Conservation (phyloP, 2,797 vertebrate species). For the Pampus argenteus region DNA sequence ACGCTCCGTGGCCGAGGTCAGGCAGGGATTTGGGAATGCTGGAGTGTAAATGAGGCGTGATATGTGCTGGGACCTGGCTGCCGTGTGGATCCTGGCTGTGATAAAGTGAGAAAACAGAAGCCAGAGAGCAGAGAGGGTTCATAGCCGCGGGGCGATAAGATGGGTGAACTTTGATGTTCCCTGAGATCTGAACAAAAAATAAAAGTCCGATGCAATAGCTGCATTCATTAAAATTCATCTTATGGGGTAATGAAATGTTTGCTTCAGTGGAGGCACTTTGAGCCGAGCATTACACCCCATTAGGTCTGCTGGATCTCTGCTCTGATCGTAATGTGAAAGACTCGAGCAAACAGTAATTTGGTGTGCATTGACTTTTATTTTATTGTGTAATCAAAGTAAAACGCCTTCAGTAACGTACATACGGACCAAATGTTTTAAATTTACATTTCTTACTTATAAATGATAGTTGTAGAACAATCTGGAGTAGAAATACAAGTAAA, state of each 20-base stretch:
- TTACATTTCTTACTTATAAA: too few relatives aligned
- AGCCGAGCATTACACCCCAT: slow-evolving; percentile 26
- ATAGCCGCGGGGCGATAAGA: not conserved
- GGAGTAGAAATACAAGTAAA: too few relatives aligned
- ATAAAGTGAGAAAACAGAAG: slow-evolving; percentile 18
- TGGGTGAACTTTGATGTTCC: not conserved
- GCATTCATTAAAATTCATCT: slow-evolving; percentile 22
- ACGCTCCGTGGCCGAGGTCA: not conserved
- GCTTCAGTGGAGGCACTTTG: not conserved
- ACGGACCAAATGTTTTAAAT: too few relatives aligned
- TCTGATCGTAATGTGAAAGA: slow-evolving; percentile 1
- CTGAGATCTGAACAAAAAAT: slow-evolving; percentile 22
- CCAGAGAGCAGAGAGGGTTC: not conserved
- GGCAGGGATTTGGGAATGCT: not conserved
- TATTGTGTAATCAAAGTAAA: not conserved
- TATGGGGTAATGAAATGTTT: slow-evolving; percentile 20
- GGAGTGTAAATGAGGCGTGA: slow-evolving; percentile 27
- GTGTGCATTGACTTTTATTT: slow-evolving; percentile 7
- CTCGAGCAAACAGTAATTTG: slow-evolving; percentile 21
- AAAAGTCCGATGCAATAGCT: slow-evolving; percentile 12
- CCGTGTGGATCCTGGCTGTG: not conserved
- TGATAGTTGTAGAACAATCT: too few relatives aligned
- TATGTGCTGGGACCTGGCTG: not conserved
- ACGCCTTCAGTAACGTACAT: too few relatives aligned
- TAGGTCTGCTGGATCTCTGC: slow-evolving; percentile 3